These are phyloP conservation scores for Candoia aspera DNA, from an alignment of 2,113 vertebrate species.

Conservation along the genomic window DNA sequence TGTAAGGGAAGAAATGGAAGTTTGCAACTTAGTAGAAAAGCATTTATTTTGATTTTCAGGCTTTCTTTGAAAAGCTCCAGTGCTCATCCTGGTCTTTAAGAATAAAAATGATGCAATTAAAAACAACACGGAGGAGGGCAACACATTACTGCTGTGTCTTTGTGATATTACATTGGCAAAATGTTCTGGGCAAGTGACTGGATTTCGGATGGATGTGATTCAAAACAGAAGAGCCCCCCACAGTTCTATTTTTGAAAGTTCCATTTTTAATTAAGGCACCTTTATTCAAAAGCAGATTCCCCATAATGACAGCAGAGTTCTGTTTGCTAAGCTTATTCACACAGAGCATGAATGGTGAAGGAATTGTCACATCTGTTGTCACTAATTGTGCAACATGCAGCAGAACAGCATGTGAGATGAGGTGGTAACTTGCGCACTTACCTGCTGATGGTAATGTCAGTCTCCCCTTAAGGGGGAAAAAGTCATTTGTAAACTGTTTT, in stretches of 20 bases:
- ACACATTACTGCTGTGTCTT: constrained; percentile 22
- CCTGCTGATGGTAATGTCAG: neutral
- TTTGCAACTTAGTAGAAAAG: neutral
- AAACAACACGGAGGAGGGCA: constrained; percentile 47
- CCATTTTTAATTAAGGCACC: constrained; percentile 32
- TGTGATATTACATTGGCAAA: constrained; percentile 19
- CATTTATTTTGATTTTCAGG: constrained; percentile 15
- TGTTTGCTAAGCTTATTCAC: neutral
- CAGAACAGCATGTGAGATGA: neutral
- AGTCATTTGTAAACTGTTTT: neutral
- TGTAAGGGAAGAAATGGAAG: rapidly evolving
- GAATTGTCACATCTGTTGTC: neutral
- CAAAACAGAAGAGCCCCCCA: constrained; percentile 24
- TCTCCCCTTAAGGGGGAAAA: neutral
- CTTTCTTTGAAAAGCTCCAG: constrained; percentile 21
- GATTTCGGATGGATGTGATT: neutral
- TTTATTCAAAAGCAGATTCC: constrained; percentile 18
- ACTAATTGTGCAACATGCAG: neutral
- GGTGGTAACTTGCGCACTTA: neutral
- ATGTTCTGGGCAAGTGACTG: neutral
- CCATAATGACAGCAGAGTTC: neutral
- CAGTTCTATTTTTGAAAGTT: constrained; percentile 8
- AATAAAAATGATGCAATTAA: constrained; percentile 49
- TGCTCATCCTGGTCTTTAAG: constrained; percentile 51
- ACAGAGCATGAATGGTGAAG: neutral